Conservation (phyloP, 2,888 invertebrate genomes). For the Cantharis lateralis region DNA sequence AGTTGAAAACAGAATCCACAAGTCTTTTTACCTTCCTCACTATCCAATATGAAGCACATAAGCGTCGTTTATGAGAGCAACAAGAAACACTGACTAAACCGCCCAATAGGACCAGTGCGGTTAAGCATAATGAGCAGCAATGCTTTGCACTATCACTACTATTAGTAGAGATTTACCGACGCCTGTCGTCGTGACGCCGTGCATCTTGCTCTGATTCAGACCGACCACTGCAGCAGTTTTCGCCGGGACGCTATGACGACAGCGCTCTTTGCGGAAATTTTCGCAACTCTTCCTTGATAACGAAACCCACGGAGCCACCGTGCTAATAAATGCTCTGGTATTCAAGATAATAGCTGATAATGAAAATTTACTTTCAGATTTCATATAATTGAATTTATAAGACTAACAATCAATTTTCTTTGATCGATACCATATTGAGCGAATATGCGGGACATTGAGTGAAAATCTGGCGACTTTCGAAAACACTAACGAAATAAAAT, state of each 20-base stretch:
- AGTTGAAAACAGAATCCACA: constrained; percentile 16
- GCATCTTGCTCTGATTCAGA: constrained; percentile 48
- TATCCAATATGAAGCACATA: constrained; percentile 32
- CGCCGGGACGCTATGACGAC: constrained; percentile 51
- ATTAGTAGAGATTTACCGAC: constrained; percentile 32
- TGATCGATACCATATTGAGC: background rate
- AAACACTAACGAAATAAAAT: background rate
- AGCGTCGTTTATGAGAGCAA: constrained; percentile 27
- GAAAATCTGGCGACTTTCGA: background rate
- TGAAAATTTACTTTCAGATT: background rate
- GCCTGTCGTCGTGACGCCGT: constrained; percentile 46
- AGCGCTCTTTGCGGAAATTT: constrained; percentile 52
- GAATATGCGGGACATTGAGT: background rate
- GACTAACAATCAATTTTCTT: background rate
- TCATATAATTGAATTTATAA: background rate
- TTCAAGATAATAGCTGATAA: background rate
- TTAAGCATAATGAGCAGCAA: constrained; percentile 41
- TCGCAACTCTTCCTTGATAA: constrained; percentile 34
- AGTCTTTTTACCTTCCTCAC: constrained; percentile 32
- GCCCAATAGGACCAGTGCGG: constrained; percentile 34
- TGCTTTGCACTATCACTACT: constrained; percentile 44
- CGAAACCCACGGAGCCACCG: constrained; percentile 12
- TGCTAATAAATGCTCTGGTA: background rate
- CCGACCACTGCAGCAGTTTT: constrained; percentile 55
- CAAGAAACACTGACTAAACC: constrained; percentile 26